Evolutionary conservation across 1,140 invertebrate species (phyloP).

Genomic region (Nasonia vitripennis): DNA sequence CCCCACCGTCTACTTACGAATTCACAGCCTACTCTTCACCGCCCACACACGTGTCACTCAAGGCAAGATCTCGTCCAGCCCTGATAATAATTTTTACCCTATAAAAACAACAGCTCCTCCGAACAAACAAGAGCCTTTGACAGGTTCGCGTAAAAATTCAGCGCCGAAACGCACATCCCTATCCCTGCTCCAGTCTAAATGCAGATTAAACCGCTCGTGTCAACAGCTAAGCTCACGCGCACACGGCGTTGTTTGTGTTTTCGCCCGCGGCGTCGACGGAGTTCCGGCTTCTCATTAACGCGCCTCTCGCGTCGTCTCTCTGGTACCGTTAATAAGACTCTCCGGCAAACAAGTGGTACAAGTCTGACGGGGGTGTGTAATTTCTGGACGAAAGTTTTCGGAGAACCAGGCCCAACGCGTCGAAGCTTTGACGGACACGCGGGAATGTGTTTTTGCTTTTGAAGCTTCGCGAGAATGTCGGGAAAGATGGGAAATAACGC

Average conservation of each 20-base stretch:
- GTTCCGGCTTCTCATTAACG: background rate
- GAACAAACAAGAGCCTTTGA: background rate
- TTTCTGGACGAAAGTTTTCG: background rate
- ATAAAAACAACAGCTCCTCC: background rate
- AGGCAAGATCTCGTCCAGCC: too few species aligned
- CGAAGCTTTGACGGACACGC: too few species aligned
- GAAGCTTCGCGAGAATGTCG: too few species aligned
- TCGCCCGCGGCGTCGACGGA: background rate
- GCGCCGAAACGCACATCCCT: background rate
- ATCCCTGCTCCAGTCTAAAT: background rate
- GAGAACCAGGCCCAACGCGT: too few species aligned
- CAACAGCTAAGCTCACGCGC: background rate
- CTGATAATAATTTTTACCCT: background rate
- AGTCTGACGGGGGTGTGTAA: background rate
- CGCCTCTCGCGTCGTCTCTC: background rate
- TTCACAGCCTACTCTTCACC: background rate
- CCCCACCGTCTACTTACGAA: background rate
- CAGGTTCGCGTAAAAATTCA: background rate
- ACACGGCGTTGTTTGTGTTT: background rate
- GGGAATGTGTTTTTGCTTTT: too few species aligned
- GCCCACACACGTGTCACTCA: too few species aligned
- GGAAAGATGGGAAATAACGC: too few species aligned
- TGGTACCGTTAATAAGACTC: constrained; percentile 4
- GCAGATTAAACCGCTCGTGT: constrained; percentile 10
- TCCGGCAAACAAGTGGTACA: background rate